phyloP scores from a whole-genome alignment of 2,888 invertebrate genomes.

The Isoperla grammatica region DNA sequence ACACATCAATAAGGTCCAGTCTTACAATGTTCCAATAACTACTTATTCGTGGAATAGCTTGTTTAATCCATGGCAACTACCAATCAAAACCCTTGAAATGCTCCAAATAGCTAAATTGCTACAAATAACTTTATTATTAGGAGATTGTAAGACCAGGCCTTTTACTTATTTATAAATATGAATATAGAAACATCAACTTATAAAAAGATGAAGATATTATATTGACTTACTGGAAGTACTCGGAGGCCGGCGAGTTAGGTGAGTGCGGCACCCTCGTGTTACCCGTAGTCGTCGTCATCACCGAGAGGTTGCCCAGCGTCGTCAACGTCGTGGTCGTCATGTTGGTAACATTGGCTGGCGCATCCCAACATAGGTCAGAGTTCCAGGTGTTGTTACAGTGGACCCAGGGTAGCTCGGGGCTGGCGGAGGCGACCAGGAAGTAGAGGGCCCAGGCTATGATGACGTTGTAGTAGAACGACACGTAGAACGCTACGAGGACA shows the following conservation, averaged over 20 bases:
- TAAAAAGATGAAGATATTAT: too few relatives aligned
- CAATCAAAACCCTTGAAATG: too few relatives aligned
- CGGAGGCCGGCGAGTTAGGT: conserved; percentile 64
- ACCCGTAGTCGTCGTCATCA: conserved; percentile 15
- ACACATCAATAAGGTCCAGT: too few relatives aligned
- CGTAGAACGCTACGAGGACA: conserved; percentile 72
- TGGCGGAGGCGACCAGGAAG: conserved; percentile 67
- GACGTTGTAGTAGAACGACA: conserved; percentile 78
- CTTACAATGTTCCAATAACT: too few relatives aligned
- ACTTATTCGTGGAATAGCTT: too few relatives aligned
- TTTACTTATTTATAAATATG: too few relatives aligned
- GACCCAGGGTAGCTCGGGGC: conserved; percentile 70
- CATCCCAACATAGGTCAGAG: conserved; percentile 63
- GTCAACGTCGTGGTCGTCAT: not conserved
- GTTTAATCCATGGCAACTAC: too few relatives aligned
- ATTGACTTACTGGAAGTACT: conserved; percentile 66
- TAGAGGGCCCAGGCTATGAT: conserved; percentile 81
- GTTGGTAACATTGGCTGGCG: conserved; percentile 19
- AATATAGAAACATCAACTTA: too few relatives aligned
- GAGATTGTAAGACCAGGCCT: too few relatives aligned
- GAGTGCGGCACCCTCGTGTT: conserved; percentile 9
- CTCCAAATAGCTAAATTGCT: too few relatives aligned
- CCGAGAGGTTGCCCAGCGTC: conserved; percentile 3
- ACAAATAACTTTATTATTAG: too few relatives aligned
- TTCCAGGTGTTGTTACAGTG: conserved; percentile 80